A percentile compares a stretch with the other conserved stretches of the same genome.
These are phyloP conservation scores for Calypte anna DNA, from an alignment of 2,113 vertebrate genomes.

Conservation along the genomic window DNA sequence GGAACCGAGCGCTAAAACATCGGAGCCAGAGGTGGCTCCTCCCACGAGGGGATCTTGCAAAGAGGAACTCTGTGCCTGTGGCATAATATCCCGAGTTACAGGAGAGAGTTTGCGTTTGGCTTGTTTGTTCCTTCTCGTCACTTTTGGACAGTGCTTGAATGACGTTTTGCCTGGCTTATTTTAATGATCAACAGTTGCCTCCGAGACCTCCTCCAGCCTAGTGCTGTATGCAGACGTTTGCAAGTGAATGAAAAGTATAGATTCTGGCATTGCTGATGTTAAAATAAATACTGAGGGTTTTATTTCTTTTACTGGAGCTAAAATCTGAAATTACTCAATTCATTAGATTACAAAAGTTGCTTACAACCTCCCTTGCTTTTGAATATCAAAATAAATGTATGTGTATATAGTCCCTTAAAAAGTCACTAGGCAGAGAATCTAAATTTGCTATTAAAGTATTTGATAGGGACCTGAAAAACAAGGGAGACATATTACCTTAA, in stretches of 20 bases:
- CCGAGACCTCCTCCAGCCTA: not conserved
- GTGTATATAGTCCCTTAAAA: not conserved
- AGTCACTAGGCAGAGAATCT: not conserved
- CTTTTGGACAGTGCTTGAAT: not conserved
- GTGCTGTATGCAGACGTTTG: fast-evolving
- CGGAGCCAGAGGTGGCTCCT: not conserved
- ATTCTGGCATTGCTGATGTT: not conserved
- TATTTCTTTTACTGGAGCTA: not conserved
- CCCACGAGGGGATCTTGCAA: not conserved
- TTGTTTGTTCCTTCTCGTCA: not conserved
- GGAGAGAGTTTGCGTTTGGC: not conserved
- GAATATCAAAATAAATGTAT: not conserved
- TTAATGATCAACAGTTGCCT: not conserved
- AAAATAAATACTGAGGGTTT: not conserved
- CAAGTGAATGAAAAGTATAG: not conserved
- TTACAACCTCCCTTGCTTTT: not conserved
- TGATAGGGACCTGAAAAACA: not conserved
- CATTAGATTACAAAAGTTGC: not conserved
- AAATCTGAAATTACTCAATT: not conserved
- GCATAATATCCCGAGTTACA: not conserved
- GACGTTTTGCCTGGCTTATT: not conserved
- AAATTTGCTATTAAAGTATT: not conserved
- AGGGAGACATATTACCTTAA: not conserved
- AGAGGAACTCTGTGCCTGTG: not conserved
- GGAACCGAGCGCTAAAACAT: not conserved